Conservation (phyloP, 2,888 invertebrate species). For the Caenorhabditis doughertyi region DNA sequence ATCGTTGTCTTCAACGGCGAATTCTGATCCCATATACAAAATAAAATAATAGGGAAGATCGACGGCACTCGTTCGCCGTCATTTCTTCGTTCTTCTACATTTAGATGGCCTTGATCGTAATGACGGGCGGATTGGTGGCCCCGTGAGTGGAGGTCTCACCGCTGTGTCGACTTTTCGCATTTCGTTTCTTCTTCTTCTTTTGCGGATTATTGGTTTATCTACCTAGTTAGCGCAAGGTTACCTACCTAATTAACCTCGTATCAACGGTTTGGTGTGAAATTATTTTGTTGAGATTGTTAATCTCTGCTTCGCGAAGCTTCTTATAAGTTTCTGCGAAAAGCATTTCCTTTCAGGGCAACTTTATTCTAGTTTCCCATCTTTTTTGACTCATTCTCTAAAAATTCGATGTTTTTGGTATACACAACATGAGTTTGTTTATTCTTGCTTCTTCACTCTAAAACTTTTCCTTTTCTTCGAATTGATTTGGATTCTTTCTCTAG, state of each 20-base stretch:
- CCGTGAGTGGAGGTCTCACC: conserved; percentile 54
- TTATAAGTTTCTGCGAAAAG: background rate
- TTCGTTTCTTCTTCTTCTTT: conserved; percentile 32
- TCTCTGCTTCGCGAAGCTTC: background rate
- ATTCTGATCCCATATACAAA: conserved; percentile 22
- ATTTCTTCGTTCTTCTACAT: conserved; percentile 29
- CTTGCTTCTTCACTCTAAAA: conserved; percentile 16
- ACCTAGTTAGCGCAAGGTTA: conserved; percentile 59
- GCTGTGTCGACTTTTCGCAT: conserved; percentile 62
- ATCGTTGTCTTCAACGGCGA: conserved; percentile 29
- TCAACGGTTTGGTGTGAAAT: conserved; percentile 27
- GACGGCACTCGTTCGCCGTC: conserved; percentile 55
- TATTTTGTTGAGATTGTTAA: background rate
- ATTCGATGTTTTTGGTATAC: conserved; percentile 25
- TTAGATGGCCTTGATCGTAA: conserved; percentile 63
- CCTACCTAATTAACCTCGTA: conserved; percentile 53
- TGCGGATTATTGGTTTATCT: conserved; percentile 60
- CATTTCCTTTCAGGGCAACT: conserved; percentile 2
- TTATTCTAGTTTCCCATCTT: background rate
- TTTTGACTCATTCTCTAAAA: conserved; percentile 6
- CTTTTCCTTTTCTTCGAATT: conserved; percentile 16
- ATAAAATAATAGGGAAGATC: conserved; percentile 37
- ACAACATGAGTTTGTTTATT: conserved; percentile 41
- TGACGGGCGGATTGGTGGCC: conserved; percentile 51
- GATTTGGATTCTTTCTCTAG: conserved; percentile 14